phyloP scores from a whole-genome alignment of 2,113 vertebrate species.

The Callithrix jacchus region DNA sequence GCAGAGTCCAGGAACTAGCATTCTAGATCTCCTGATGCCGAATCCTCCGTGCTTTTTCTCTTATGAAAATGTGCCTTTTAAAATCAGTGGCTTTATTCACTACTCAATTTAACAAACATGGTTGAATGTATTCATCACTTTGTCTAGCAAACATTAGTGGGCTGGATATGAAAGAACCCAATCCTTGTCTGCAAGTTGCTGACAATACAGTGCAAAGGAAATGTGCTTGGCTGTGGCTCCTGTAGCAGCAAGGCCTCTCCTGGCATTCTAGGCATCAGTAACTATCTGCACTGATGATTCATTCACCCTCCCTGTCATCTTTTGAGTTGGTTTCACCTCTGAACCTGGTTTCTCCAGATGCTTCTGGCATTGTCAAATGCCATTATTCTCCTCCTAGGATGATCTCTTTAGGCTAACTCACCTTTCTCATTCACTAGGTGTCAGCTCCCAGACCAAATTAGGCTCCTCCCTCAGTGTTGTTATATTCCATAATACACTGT shows the following conservation, averaged over 20 bases:
- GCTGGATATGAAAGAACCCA: neutral
- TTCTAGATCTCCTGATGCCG: neutral
- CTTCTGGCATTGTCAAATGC: neutral
- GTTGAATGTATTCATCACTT: neutral
- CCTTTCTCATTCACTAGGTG: accelerated
- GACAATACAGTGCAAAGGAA: too few relatives aligned
- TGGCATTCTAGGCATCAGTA: neutral
- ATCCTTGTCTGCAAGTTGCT: neutral
- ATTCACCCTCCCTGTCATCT: neutral
- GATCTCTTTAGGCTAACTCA: neutral
- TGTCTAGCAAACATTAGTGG: neutral
- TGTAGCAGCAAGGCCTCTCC: neutral
- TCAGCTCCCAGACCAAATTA: neutral
- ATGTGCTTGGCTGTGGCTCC: neutral
- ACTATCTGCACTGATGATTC: neutral
- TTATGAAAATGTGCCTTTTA: neutral
- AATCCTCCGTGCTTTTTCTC: neutral
- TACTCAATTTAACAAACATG: neutral
- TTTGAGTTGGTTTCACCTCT: neutral
- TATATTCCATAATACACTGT: too few relatives aligned
- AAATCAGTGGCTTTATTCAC: neutral
- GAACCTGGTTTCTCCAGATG: neutral
- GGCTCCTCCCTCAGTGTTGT: neutral
- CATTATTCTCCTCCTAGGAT: neutral
- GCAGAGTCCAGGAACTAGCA: neutral